Evolutionary conservation across 2,888 invertebrate species (phyloP).

Genomic region (Euclidia mi): DNA sequence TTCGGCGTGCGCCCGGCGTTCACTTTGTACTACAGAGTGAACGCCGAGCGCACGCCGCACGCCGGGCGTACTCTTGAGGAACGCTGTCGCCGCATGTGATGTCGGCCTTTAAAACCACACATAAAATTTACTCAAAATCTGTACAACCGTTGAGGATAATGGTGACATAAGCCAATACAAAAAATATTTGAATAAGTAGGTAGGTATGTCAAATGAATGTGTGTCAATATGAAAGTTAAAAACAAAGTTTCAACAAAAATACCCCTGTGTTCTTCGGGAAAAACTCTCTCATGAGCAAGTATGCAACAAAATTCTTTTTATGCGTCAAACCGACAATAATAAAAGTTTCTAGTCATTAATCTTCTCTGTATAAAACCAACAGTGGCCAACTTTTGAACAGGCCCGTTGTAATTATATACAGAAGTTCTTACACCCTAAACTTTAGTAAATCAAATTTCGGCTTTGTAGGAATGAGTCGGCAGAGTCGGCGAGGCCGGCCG

Average conservation of each 20-base stretch:
- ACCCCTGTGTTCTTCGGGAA: conserved; percentile 9
- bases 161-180: too few relatives aligned
- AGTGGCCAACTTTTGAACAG: conserved; percentile 44
- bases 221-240: neutral
- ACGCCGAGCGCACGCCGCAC: too few relatives aligned
- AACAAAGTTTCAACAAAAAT: neutral
- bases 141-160: too few relatives aligned
- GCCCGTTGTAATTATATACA: conserved; percentile 46
- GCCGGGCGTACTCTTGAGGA: too few relatives aligned
- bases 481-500: conserved; percentile 19
- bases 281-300: conserved; percentile 17
- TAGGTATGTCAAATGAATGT: too few relatives aligned
- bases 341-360: conserved; percentile 43
- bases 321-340: conserved; percentile 19
- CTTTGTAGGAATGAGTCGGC: conserved; percentile 37
- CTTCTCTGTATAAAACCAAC: conserved; percentile 39
- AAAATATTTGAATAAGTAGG: too few relatives aligned
- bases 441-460: conserved; percentile 41
- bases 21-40: too few relatives aligned
- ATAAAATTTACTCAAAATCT: too few relatives aligned
- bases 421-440: conserved; percentile 45
- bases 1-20: too few relatives aligned
- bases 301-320: conserved; percentile 5
- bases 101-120: too few relatives aligned
- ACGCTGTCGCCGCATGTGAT: too few relatives aligned